These are phyloP conservation scores for Drusus annulatus DNA, from an alignment of 1,140 invertebrate genomes.

Conservation along the genomic window DNA sequence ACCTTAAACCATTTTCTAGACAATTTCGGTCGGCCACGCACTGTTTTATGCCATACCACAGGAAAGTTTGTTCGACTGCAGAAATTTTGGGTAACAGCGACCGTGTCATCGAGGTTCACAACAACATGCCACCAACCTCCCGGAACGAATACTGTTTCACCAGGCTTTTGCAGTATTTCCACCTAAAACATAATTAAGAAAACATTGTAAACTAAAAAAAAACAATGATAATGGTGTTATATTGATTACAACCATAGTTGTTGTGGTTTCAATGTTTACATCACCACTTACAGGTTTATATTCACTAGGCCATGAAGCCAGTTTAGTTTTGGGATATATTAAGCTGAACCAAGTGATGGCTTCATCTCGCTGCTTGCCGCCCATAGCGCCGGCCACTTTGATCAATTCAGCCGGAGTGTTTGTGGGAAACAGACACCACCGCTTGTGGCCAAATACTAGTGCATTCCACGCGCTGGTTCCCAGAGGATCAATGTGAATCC, in stretches of 20 bases:
- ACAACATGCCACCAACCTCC: slow-evolving; percentile 99
- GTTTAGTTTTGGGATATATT: slow-evolving; percentile 96
- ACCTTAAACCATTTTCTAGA: slow-evolving; percentile 88
- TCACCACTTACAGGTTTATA: slow-evolving; percentile 83
- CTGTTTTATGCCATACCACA: slow-evolving; percentile 98
- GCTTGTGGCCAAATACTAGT: slow-evolving; percentile 95
- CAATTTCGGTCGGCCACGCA: slow-evolving; percentile 94
- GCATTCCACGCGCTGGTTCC: slow-evolving; percentile 99
- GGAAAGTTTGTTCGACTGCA: slow-evolving; percentile 97
- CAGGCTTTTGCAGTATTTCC: slow-evolving; percentile 96
- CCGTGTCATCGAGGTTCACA: slow-evolving; percentile 94
- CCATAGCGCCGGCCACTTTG: slow-evolving; percentile 91
- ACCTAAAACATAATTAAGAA: slow-evolving; percentile 72
- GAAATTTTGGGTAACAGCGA: slow-evolving; percentile 99
- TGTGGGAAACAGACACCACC: slow-evolving; percentile 99
- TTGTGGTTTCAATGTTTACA: background rate
- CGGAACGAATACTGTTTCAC: slow-evolving; percentile 98
- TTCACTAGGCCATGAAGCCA: slow-evolving; percentile 91
- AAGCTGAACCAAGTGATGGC: slow-evolving; percentile 98
- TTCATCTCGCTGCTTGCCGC: slow-evolving; percentile 97
- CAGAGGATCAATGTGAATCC: slow-evolving; percentile 99
- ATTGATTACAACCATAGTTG: background rate
- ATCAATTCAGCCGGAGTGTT: slow-evolving; percentile 95
- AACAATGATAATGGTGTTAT: background rate
- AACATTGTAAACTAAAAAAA: background rate